Conservation (phyloP, 1,140 invertebrate genomes). For the Argopecten irradians region DNA sequence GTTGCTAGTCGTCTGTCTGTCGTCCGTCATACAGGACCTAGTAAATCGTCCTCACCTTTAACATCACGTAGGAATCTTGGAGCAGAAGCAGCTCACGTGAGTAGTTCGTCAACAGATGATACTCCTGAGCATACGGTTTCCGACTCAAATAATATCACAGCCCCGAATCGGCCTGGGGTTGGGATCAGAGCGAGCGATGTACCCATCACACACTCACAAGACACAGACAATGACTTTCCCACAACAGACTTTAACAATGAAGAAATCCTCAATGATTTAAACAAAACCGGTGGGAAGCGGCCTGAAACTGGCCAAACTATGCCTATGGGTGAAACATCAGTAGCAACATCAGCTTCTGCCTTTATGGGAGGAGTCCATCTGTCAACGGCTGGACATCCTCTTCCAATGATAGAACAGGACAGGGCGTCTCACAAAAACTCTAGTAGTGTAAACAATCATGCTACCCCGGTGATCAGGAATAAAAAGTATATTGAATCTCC, state of each 20-base stretch:
- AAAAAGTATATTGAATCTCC: conserved; percentile 54
- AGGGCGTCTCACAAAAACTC: neutral
- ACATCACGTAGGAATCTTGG: neutral
- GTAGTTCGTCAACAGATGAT: conserved; percentile 38
- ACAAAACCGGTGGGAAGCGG: conserved; percentile 58
- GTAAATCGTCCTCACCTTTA: conserved; percentile 28
- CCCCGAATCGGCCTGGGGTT: conserved; percentile 46
- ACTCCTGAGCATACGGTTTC: conserved; percentile 70
- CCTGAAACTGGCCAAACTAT: conserved; percentile 25
- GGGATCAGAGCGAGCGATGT: conserved; percentile 41
- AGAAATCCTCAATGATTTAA: conserved; percentile 72
- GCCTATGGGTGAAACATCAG: neutral
- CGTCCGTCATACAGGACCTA: conserved; percentile 41
- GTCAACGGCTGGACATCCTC: conserved; percentile 42
- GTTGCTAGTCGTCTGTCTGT: conserved; percentile 35
- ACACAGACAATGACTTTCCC: conserved; percentile 73
- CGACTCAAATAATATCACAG: conserved; percentile 67
- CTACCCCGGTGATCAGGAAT: conserved; percentile 49
- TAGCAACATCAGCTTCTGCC: neutral
- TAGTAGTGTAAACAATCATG: neutral
- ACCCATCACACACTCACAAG: conserved; percentile 64
- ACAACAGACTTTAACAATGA: conserved; percentile 73
- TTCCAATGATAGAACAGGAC: conserved; percentile 39
- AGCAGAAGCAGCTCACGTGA: conserved; percentile 41
- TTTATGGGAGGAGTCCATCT: conserved; percentile 36